These are phyloP conservation scores for Drosophila dives DNA, from an alignment of 2,888 invertebrate genomes.

Conservation along the genomic window DNA sequence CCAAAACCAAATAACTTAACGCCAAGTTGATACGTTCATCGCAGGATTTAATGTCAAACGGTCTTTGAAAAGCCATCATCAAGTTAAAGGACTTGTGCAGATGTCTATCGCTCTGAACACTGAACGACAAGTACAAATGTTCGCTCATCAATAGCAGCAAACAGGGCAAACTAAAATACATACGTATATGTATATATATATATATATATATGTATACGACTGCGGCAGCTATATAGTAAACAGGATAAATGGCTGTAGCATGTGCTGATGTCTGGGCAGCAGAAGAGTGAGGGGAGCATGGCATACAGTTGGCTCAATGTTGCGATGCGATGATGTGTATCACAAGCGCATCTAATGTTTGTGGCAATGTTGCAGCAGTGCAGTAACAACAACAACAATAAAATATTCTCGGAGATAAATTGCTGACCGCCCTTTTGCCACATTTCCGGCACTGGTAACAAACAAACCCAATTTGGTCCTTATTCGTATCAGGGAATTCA, in stretches of 20 bases:
- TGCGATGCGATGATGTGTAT: slow-evolving; percentile 48
- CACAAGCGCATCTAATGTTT: slow-evolving; percentile 61
- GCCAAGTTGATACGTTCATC: slow-evolving; percentile 57
- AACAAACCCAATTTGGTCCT: slow-evolving; percentile 48
- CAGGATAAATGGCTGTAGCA: slow-evolving; percentile 55
- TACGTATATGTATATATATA: slow-evolving; percentile 16
- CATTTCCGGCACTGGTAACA: slow-evolving; percentile 19
- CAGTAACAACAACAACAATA: background rate
- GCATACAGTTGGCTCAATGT: background rate
- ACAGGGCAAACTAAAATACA: slow-evolving; percentile 50
- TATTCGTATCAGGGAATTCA: slow-evolving; percentile 63
- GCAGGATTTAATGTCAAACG: slow-evolving; percentile 65
- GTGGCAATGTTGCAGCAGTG: slow-evolving; percentile 46
- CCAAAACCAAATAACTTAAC: slow-evolving; percentile 71
- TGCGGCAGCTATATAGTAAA: background rate
- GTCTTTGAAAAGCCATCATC: slow-evolving; percentile 74
- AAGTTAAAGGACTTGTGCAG: slow-evolving; percentile 44
- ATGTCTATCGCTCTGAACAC: slow-evolving; percentile 62
- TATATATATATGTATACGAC: background rate
- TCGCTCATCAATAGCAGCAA: slow-evolving; percentile 64
- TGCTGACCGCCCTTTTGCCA: slow-evolving; percentile 4
- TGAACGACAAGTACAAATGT: slow-evolving; percentile 74
- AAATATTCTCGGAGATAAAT: slow-evolving; percentile 29
- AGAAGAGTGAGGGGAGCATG: slow-evolving; percentile 5
- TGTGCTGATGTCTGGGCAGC: slow-evolving; percentile 28